These are phyloP conservation scores for Neopelma chrysocephalum DNA, from an alignment of 2,797 vertebrate genomes.

Conservation along the genomic window DNA sequence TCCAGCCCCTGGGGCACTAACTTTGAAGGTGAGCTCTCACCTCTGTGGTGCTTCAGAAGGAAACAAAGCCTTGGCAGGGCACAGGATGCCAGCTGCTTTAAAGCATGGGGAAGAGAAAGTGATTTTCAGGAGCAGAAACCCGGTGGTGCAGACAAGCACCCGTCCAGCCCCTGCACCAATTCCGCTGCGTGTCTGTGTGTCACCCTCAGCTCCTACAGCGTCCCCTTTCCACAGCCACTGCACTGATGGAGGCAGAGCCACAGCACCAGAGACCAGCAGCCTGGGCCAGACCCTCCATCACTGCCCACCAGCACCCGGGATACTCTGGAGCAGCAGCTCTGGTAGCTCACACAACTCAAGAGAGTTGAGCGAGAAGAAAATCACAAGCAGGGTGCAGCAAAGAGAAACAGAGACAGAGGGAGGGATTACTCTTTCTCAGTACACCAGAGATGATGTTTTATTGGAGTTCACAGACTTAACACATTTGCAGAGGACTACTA, in stretches of 20 bases:
- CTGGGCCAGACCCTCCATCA: fast-evolving
- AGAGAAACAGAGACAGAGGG: background rate
- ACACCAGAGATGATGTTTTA: background rate
- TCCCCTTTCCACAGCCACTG: background rate
- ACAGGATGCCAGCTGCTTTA: background rate
- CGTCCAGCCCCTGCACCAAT: background rate
- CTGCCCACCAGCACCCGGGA: background rate
- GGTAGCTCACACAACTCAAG: background rate
- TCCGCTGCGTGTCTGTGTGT: fast-evolving
- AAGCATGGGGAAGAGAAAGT: background rate
- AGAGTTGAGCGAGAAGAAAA: background rate
- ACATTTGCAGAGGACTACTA: background rate
- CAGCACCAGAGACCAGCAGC: background rate
- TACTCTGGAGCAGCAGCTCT: background rate
- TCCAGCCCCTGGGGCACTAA: background rate
- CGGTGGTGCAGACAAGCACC: fast-evolving
- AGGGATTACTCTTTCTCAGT: background rate
- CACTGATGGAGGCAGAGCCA: background rate
- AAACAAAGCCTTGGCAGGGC: background rate
- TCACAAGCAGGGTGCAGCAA: fast-evolving
- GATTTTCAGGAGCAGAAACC: background rate
- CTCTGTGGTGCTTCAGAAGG: background rate
- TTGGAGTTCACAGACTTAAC: background rate
- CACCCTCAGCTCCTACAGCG: fast-evolving
- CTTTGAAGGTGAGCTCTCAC: background rate